Conservation (phyloP, 2,797 vertebrate genomes). For the Lepus oiostolus region DNA sequence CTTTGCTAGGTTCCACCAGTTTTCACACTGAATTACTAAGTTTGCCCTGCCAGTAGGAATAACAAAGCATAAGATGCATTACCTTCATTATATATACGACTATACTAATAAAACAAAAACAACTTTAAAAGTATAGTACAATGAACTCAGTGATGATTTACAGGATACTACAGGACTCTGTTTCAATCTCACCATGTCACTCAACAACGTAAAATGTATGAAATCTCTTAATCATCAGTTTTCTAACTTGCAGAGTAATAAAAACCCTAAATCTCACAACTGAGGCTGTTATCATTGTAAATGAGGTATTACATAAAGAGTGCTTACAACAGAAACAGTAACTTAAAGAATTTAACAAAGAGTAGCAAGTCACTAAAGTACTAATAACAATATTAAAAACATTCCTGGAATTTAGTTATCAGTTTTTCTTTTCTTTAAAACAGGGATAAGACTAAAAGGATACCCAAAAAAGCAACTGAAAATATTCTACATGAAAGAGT, state of each 20-base stretch:
- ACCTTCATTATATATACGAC: not conserved
- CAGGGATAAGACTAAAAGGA: not conserved
- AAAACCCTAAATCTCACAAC: not conserved
- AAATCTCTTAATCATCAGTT: slow-evolving; percentile 23
- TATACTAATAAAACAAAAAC: slow-evolving; percentile 33
- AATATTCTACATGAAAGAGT: slow-evolving; percentile 29
- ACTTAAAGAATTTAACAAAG: not conserved
- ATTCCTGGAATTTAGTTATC: not conserved
- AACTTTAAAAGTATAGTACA: not conserved
- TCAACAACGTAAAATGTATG: not conserved
- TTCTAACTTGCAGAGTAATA: slow-evolving; percentile 10
- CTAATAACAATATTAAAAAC: not conserved
- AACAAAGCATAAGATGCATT: not conserved
- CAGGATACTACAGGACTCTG: not conserved
- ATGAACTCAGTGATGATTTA: not conserved
- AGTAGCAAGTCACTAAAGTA: not conserved
- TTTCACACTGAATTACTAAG: slow-evolving; percentile 98
- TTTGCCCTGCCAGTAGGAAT: slow-evolving; percentile 92
- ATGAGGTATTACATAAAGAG: not conserved
- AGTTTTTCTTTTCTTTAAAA: slow-evolving; percentile 58
- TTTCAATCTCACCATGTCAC: not conserved
- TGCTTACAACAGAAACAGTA: not conserved
- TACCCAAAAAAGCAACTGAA: slow-evolving; percentile 21
- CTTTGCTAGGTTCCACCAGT: slow-evolving; percentile 99
- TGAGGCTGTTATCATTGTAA: not conserved